Conservation (phyloP, 1,140 invertebrate genomes). For the Cherax quadricarinatus region DNA sequence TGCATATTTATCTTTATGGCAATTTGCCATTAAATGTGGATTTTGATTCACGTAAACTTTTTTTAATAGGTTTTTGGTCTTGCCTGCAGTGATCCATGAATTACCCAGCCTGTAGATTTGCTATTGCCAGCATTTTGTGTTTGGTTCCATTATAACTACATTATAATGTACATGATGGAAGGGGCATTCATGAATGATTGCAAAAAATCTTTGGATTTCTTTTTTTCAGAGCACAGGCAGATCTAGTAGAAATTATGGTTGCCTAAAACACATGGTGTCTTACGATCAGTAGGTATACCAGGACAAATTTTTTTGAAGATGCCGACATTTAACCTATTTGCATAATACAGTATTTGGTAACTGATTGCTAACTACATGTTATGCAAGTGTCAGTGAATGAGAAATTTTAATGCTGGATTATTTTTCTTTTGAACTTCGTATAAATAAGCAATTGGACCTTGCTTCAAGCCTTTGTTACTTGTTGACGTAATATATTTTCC, state of each 20-base stretch:
- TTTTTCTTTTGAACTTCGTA: not conserved
- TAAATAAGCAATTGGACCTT: too few species aligned
- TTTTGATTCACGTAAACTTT: not conserved
- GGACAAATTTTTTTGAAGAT: not conserved
- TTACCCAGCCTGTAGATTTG: conserved; percentile 45
- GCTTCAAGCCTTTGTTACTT: too few species aligned
- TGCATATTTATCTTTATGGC: conserved; percentile 7
- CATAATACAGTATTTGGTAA: not conserved
- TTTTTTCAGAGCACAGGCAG: conserved; percentile 46
- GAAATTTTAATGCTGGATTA: not conserved
- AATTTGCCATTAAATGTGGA: not conserved
- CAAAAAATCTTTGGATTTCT: conserved; percentile 3
- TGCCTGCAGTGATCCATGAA: conserved; percentile 36
- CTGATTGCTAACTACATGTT: not conserved
- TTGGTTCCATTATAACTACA: conserved; percentile 15
- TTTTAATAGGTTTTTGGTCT: conserved; percentile 22
- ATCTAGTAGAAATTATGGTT: conserved; percentile 21
- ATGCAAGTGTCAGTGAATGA: not conserved
- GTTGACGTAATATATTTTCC: not conserved
- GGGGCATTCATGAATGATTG: conserved; percentile 35
- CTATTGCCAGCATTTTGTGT: conserved; percentile 41
- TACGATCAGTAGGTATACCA: conserved; percentile 5
- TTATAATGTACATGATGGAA: conserved; percentile 47
- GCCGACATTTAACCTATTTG: not conserved
- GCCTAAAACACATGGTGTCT: conserved; percentile 3